Percentiles rank a stretch among this genome's conserved stretches.
phyloP scores from a whole-genome alignment of 2,888 invertebrate species.

The Malacosoma neustria region DNA sequence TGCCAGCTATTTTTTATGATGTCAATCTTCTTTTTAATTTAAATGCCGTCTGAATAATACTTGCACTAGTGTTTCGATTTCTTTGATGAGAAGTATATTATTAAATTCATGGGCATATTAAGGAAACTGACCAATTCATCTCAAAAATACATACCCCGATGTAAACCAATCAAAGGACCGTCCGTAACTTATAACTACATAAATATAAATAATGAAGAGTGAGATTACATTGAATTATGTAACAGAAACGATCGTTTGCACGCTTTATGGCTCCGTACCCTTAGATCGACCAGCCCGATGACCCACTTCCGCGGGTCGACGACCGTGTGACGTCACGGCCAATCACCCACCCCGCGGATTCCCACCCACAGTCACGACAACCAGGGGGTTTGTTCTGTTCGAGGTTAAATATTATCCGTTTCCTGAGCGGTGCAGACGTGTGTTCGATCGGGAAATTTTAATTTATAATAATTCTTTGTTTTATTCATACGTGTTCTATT shows the following conservation, averaged over 20 bases:
- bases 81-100: no score
- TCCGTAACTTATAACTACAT: slow-evolving; percentile 12
- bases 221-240: slow-evolving; percentile 23
- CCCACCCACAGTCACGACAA: slow-evolving; percentile 32
- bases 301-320: slow-evolving; percentile 61
- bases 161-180: background rate
- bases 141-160: slow-evolving; percentile 1
- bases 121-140: no score
- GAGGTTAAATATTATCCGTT: slow-evolving; percentile 59
- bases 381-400: slow-evolving; percentile 54
- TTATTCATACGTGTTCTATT: slow-evolving; percentile 7
- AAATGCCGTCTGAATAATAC: no score
- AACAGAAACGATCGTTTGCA: slow-evolving; percentile 14
- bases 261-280: slow-evolving; percentile 9
- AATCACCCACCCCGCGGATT: slow-evolving; percentile 22
- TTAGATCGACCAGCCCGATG: slow-evolving; percentile 55
- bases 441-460: slow-evolving; percentile 13
- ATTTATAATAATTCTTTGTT: slow-evolving; percentile 15
- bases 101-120: no score
- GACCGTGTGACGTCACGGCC: slow-evolving; percentile 67
- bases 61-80: no score
- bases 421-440: slow-evolving; percentile 41
- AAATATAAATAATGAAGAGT: slow-evolving; percentile 11
- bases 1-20: no score
- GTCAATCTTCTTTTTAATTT: no score